phyloP scores from a whole-genome alignment of 2,113 vertebrate species.

The Phoxinus phoxinus region DNA sequence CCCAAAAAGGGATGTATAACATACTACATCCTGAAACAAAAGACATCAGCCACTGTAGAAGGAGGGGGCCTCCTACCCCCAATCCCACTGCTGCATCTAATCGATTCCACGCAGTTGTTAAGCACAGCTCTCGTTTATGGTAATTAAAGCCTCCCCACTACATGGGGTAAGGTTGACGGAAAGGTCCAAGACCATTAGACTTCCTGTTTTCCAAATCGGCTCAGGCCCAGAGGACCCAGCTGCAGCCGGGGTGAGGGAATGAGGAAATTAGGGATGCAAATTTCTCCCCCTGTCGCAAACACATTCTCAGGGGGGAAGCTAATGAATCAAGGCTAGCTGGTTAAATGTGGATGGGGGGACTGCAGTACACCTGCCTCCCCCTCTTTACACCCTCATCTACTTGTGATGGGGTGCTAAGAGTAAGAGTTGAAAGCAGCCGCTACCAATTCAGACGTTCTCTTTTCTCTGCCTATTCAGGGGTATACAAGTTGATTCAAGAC shows the following conservation, averaged over 20 bases:
- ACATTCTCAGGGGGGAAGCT: constrained; percentile 62
- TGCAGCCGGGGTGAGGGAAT: constrained; percentile 30
- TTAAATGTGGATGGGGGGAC: constrained; percentile 54
- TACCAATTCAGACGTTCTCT: not conserved
- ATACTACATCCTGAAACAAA: constrained; percentile 27
- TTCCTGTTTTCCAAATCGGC: constrained; percentile 40
- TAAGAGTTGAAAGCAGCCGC: constrained; percentile 16
- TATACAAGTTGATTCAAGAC: constrained; percentile 14
- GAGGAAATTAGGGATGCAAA: constrained; percentile 75
- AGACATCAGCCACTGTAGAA: constrained; percentile 9
- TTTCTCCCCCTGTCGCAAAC: constrained; percentile 64
- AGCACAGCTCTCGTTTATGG: constrained; percentile 43
- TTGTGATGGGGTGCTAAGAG: not conserved
- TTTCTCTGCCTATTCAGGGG: not conserved
- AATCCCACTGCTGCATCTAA: constrained; percentile 27
- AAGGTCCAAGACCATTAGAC: constrained; percentile 38
- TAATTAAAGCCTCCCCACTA: constrained; percentile 45
- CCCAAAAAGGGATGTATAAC: not conserved
- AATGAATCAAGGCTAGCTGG: constrained; percentile 70
- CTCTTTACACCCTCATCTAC: constrained; percentile 16
- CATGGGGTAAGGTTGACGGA: constrained; percentile 40
- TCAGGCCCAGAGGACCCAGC: constrained; percentile 32
- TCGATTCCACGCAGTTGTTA: constrained; percentile 43
- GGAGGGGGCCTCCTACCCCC: not conserved
- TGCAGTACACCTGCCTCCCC: constrained; percentile 60